These are phyloP conservation scores for Protophormia terraenovae DNA, from an alignment of 2,888 invertebrate genomes.

Conservation along the genomic window DNA sequence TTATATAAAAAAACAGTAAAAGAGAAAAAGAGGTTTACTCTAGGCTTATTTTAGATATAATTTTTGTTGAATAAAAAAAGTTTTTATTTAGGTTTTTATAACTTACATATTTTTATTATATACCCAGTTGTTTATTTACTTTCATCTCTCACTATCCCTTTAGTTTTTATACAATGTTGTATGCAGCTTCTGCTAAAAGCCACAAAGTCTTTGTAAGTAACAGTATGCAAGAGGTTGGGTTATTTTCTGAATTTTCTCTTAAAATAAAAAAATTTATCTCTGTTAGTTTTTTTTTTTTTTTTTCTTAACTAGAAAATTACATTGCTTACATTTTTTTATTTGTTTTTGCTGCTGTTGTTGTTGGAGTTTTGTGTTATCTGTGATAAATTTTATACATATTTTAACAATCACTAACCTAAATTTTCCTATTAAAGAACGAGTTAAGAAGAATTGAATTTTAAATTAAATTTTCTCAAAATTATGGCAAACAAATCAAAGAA, in stretches of 20 bases:
- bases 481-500: too few species aligned
- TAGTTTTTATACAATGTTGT: slow-evolving; percentile 7
- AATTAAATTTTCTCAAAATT: not conserved
- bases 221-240: slow-evolving; percentile 18
- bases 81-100: too few species aligned
- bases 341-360: not conserved
- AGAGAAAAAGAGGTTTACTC: not conserved
- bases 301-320: slow-evolving; percentile 32
- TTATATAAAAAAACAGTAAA: not conserved
- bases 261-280: not conserved
- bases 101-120: too few species aligned
- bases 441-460: slow-evolving; percentile 19
- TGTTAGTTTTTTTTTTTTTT: not conserved
- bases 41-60: not conserved
- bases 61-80: too few species aligned
- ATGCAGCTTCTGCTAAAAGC: slow-evolving; percentile 39
- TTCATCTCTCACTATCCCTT: not conserved
- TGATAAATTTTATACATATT: slow-evolving; percentile 42
- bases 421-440: slow-evolving; percentile 18
- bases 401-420: slow-evolving; percentile 58
- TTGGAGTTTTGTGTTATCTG: not conserved
- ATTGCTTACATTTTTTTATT: slow-evolving; percentile 12
- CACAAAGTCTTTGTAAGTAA: slow-evolving; percentile 22
- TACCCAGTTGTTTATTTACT: not conserved
- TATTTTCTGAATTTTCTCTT: slow-evolving; percentile 16